Evolutionary conservation across 2,797 vertebrate species (phyloP).

Genomic region (Taenioides sp.): DNA sequence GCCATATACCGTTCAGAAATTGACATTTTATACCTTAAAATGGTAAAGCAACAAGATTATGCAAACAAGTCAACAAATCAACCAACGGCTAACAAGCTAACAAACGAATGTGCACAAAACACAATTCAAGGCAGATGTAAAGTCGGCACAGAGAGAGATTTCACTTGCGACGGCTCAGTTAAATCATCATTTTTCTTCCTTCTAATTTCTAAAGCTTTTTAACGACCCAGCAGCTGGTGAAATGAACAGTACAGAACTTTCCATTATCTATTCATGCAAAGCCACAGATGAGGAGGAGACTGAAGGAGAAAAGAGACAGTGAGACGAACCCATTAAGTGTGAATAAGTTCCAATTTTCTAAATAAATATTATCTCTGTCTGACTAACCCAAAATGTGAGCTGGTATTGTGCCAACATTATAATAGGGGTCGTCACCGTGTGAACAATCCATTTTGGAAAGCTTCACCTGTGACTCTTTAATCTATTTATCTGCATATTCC

Average conservation of each 20-base stretch:
- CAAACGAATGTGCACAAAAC: neutral
- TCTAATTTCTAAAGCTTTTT: conserved; percentile 46
- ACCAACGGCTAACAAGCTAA: neutral
- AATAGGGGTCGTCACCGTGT: conserved; percentile 65
- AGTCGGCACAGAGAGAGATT: conserved; percentile 25
- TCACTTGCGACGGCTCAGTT: conserved; percentile 35
- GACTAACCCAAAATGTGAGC: conserved; percentile 69
- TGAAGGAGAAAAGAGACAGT: conserved; percentile 22
- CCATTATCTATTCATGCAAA: conserved; percentile 49
- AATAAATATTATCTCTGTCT: conserved; percentile 82
- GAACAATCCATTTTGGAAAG: conserved; percentile 50
- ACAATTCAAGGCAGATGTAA: neutral
- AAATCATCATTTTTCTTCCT: conserved; percentile 41
- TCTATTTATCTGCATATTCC: conserved; percentile 52
- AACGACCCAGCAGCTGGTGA: conserved; percentile 23
- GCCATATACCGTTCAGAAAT: neutral
- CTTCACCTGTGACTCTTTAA: conserved; percentile 56
- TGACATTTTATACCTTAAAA: neutral
- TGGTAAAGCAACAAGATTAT: neutral
- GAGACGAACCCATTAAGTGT: conserved; percentile 71
- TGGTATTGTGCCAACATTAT: conserved; percentile 67
- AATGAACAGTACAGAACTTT: conserved; percentile 41
- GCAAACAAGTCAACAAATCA: neutral
- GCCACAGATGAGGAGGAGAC: conserved; percentile 23
- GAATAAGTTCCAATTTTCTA: conserved; percentile 81